These are phyloP conservation scores for Pandemis cinnamomeana DNA, from an alignment of 2,888 invertebrate species.

Conservation along the genomic window DNA sequence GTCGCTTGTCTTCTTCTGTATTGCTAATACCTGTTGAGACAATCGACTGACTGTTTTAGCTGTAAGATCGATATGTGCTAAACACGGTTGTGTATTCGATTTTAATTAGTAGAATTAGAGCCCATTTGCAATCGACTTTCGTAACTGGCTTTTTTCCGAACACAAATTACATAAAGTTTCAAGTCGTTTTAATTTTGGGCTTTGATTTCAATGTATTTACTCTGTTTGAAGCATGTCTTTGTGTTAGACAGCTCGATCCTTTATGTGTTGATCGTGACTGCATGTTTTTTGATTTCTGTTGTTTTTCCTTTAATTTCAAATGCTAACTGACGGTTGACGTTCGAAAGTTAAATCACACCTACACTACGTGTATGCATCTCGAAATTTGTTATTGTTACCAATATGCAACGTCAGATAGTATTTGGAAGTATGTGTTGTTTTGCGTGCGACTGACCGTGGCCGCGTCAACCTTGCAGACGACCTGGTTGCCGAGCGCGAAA, in stretches of 20 bases:
- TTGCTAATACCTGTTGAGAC: not conserved
- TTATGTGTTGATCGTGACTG: constrained; percentile 64
- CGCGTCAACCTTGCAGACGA: constrained; percentile 92
- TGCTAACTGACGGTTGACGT: constrained; percentile 43
- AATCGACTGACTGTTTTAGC: constrained; percentile 1
- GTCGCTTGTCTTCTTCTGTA: not conserved
- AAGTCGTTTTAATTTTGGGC: constrained; percentile 32
- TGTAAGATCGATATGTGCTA: constrained; percentile 12
- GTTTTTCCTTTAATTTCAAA: constrained; percentile 70
- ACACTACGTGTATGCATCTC: too few species aligned
- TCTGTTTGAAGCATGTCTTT: constrained; percentile 71
- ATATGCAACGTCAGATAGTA: constrained; percentile 38
- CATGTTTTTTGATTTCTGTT: constrained; percentile 75
- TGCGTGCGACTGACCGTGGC: constrained; percentile 78
- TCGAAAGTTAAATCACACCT: too few species aligned
- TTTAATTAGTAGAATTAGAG: constrained; percentile 37
- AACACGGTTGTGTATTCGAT: constrained; percentile 44
- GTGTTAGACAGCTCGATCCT: constrained; percentile 75
- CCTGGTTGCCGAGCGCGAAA: constrained; percentile 96
- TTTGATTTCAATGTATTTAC: constrained; percentile 47
- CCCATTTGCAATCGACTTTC: constrained; percentile 29
- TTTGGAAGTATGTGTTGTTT: constrained; percentile 59
- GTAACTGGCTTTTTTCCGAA: not conserved
- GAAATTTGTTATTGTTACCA: not conserved
- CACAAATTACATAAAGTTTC: not conserved